Conservation (phyloP, 2,888 invertebrate genomes). For the Leptopilina myrica region DNA sequence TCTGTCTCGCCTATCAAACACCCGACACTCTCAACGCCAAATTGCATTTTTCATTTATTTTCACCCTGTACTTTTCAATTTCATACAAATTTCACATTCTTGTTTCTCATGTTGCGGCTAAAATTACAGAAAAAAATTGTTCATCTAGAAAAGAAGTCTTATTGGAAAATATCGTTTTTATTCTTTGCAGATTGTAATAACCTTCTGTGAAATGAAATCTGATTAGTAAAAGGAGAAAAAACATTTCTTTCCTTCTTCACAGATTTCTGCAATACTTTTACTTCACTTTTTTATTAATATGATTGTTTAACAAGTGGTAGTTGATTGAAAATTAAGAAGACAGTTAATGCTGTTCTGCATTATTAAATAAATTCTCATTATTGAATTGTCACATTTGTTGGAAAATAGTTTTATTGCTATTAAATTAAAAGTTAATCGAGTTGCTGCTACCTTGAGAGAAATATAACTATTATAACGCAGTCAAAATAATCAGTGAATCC, state of each 20-base stretch:
- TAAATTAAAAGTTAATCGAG: background rate
- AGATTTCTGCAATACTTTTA: too few species aligned
- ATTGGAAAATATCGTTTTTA: background rate
- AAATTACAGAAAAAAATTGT: background rate
- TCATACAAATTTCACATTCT: constrained; percentile 10
- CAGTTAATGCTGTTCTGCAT: too few species aligned
- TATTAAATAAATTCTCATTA: background rate
- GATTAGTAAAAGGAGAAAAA: too few species aligned
- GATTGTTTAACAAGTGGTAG: too few species aligned
- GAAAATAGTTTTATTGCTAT: too few species aligned
- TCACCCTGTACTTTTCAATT: constrained; percentile 9
- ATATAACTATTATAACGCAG: background rate
- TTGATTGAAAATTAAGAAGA: background rate
- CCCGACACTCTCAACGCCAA: background rate
- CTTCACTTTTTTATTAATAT: too few species aligned
- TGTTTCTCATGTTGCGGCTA: background rate
- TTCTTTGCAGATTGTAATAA: background rate
- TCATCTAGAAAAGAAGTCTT: background rate
- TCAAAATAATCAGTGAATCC: constrained; percentile 6
- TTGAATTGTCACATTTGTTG: too few species aligned
- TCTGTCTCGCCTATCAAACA: constrained; percentile 26
- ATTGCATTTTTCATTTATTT: constrained; percentile 35
- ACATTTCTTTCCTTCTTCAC: too few species aligned
- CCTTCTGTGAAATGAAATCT: too few species aligned
- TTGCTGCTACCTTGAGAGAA: background rate